phyloP scores from a whole-genome alignment of 2,113 vertebrate genomes.

The Zosterops hypoxanthus region DNA sequence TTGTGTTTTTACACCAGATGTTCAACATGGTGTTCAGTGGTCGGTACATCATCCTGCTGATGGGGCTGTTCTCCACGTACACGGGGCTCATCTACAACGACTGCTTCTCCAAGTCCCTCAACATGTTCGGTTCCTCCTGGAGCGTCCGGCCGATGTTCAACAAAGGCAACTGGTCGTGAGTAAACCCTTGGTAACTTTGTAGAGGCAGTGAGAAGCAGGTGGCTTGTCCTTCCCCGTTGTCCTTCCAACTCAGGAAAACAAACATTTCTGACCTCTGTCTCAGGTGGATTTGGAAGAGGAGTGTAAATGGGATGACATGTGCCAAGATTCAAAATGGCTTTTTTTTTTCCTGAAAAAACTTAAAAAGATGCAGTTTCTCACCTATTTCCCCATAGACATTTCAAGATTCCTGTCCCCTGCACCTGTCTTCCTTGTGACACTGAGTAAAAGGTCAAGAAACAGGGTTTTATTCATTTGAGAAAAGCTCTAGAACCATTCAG shows the following conservation, averaged over 20 bases:
- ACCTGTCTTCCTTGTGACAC: not conserved
- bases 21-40: constrained; percentile 94
- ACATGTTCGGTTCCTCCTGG: constrained; percentile 94
- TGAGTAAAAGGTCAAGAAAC: not conserved
- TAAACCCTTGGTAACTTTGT: constrained; percentile 14
- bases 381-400: not conserved
- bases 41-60: constrained; percentile 95
- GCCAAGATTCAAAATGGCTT: not conserved
- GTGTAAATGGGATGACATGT: not conserved
- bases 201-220: not conserved
- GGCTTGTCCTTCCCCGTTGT: not conserved
- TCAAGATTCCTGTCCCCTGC: not conserved
- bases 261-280: not conserved
- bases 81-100: constrained; percentile 98
- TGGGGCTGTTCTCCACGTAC: constrained; percentile 97
- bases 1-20: constrained; percentile 75
- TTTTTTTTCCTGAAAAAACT: not conserved
- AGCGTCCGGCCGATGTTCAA: constrained; percentile 92
- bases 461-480: not conserved
- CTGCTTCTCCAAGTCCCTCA: constrained; percentile 97
- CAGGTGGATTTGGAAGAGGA: not conserved
- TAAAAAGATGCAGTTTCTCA: not conserved
- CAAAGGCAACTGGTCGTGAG: constrained; percentile 93
- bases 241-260: not conserved
- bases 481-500: not conserved